Evolutionary conservation across 2,888 invertebrate species (phyloP).

Genomic region (Hermaeophaga mercurialis): DNA sequence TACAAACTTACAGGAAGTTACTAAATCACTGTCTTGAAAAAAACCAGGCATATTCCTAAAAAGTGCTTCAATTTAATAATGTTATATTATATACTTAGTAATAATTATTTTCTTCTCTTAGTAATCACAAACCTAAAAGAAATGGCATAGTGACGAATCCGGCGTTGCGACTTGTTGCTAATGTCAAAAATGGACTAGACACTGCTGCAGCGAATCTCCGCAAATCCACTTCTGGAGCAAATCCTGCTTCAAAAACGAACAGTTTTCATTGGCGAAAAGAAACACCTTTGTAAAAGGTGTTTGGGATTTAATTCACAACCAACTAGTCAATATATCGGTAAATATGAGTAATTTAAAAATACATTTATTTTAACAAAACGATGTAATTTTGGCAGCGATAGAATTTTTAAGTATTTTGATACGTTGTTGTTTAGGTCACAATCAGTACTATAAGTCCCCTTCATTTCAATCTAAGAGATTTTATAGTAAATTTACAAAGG

Average conservation of each 20-base stretch:
- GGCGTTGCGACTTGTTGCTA: constrained; percentile 80
- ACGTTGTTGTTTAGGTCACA: too few relatives aligned
- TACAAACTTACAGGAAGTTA: too few relatives aligned
- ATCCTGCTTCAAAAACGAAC: constrained; percentile 70
- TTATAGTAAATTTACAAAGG: too few relatives aligned
- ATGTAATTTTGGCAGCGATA: too few relatives aligned
- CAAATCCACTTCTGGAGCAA: constrained; percentile 65
- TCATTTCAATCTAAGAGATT: too few relatives aligned
- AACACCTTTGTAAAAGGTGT: constrained; percentile 66
- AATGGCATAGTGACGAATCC: constrained; percentile 88
- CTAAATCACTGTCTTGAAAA: too few relatives aligned
- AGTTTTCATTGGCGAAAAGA: constrained; percentile 87
- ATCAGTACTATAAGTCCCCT: too few relatives aligned
- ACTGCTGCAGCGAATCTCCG: constrained; percentile 67
- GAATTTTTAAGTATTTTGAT: too few relatives aligned
- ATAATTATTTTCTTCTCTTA: too few relatives aligned
- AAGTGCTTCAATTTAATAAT: too few relatives aligned
- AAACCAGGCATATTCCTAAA: too few relatives aligned
- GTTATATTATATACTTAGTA: too few relatives aligned
- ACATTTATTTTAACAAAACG: not conserved
- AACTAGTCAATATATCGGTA: constrained; percentile 49
- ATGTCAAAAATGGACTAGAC: constrained; percentile 74
- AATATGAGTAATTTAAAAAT: constrained; percentile 21
- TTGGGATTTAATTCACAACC: constrained; percentile 31
- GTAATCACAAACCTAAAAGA: constrained; percentile 69